phyloP scores from a whole-genome alignment of 2,113 vertebrate genomes.

The Epinephelus moara region DNA sequence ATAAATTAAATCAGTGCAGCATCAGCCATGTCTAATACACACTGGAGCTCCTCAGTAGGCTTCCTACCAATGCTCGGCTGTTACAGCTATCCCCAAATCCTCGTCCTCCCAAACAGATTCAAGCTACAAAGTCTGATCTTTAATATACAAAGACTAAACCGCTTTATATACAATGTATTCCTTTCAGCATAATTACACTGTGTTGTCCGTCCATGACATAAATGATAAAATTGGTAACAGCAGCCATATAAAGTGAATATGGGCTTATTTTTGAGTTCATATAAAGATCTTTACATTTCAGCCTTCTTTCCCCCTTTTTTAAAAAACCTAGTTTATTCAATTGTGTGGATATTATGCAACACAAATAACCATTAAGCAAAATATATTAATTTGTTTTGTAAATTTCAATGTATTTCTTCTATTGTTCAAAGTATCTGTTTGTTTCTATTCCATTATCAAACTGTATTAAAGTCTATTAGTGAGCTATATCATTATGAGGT shows the following conservation, averaged over 20 bases:
- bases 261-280: too few species aligned
- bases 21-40: not conserved
- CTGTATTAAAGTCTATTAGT: not conserved
- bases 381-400: not conserved
- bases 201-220: not conserved
- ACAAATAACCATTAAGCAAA: not conserved
- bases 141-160: not conserved
- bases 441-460: not conserved
- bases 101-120: not conserved
- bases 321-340: too few species aligned
- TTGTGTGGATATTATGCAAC: not conserved
- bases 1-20: not conserved
- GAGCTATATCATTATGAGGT: not conserved
- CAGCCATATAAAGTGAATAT: not conserved
- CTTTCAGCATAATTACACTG: not conserved
- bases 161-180: not conserved
- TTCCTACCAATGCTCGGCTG: not conserved
- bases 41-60: not conserved
- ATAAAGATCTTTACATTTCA: not conserved
- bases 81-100: not conserved
- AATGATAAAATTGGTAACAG: not conserved
- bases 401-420: not conserved
- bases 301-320: too few species aligned
- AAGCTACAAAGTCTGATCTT: too few species aligned
- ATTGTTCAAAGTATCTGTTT: not conserved